These are phyloP conservation scores for Didymodactylos carnosus DNA, from an alignment of 2,888 invertebrate species.

Conservation along the genomic window DNA sequence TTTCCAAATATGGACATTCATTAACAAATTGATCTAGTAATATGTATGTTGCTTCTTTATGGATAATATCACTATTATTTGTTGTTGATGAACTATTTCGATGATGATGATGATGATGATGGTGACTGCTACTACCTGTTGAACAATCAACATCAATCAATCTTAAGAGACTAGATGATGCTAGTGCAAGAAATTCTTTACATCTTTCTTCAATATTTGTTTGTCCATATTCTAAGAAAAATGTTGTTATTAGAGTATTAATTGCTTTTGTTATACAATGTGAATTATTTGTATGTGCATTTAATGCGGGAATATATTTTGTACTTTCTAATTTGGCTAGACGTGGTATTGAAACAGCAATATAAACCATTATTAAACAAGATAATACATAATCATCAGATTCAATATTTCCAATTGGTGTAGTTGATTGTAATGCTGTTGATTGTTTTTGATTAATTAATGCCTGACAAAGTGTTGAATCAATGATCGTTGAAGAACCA, in stretches of 20 bases:
- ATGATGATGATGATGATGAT: not conserved
- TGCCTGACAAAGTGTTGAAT: constrained; percentile 6
- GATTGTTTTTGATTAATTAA: not conserved
- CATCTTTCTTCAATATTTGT: constrained; percentile 89
- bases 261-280: constrained; percentile 93
- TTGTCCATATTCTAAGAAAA: constrained; percentile 83
- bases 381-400: constrained; percentile 80
- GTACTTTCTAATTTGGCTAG: constrained; percentile 45
- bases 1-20: constrained; percentile 88
- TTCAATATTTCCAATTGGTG: too few relatives aligned
- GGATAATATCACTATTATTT: constrained; percentile 53
- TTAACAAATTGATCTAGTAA: constrained; percentile 57
- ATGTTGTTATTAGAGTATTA: constrained; percentile 68
- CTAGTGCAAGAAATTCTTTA: constrained; percentile 60
- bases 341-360: constrained; percentile 87
- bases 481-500: constrained; percentile 2
- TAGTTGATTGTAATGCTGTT: not conserved
- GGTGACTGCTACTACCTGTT: too few relatives aligned
- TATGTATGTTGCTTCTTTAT: constrained; percentile 47
- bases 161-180: constrained; percentile 12
- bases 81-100: not conserved
- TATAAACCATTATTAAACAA: constrained; percentile 90
- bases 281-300: constrained; percentile 92
- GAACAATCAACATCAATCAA: constrained; percentile 22
- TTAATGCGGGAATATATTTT: constrained; percentile 8